Base-by-base conservation (phyloP, 2,113 vertebrate species). In the Plotosus lineatus region DNA sequence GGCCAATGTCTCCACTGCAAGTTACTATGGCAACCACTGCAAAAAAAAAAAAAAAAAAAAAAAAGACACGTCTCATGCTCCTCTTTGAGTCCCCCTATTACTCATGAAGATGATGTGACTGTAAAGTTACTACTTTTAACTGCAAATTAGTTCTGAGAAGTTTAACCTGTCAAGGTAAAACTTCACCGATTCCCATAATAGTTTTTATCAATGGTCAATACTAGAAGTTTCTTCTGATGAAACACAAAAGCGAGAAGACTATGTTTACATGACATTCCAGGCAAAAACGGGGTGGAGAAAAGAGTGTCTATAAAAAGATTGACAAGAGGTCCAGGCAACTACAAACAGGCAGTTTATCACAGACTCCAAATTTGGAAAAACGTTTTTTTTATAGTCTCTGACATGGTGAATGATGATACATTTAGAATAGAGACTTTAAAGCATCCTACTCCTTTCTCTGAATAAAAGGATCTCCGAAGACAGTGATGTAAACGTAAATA, bases 11-110 rank as follows among this genome's bases (percentile, higher is more conserved):
- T 83, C 15, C 50, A 60, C 72, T 81, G 66, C 71, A 79, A 79
- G 80, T 92, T 65, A 12, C 91, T 79, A 90, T 89, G 88, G 88
- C 87, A 90, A 91, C 90, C 46, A 71, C 82, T 74, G 55, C 80
- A 87, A 89, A 80, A 78, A 77, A 83, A 66, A 80, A 78, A 77
- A 83, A 66, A 87, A 89, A 80, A 78, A 77, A 83, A 66, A 87
- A 89, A 80, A 78, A 77, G 82, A 66, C 53, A 79, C 33, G 31
- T 42, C 42, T 76, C 11, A 79, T 63, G 82, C 53, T 33, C 58
- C 33, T 26, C n/a, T 79, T 48, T 75, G 63, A 42, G 4, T 33
- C 78, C 36, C 42, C 8, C 0, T 82, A 56, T 56, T 69, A 58
- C 38, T 33, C 38, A 33, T 31, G 36, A 28, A 44, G 21, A 71